These are phyloP conservation scores for Drosophila repletoides DNA, from an alignment of 1,140 invertebrate genomes.

Conservation along the genomic window DNA sequence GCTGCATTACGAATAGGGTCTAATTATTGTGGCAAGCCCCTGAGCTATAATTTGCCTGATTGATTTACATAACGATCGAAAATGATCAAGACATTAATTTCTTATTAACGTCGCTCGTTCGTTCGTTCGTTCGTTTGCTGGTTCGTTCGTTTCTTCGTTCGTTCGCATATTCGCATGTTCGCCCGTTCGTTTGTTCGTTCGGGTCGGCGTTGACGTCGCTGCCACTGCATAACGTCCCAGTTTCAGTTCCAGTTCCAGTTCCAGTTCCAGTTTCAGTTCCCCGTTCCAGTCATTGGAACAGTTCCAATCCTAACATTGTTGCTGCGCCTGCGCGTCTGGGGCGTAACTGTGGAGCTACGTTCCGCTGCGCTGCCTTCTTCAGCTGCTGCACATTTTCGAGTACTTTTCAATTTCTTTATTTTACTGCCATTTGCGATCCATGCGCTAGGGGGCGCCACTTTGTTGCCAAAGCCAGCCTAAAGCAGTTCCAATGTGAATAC, in stretches of 20 bases:
- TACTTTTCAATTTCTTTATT: constrained; percentile 40
- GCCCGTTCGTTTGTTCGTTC: constrained; percentile 11
- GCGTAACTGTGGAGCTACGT: constrained; percentile 59
- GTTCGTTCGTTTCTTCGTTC: constrained; percentile 35
- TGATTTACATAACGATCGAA: constrained; percentile 83
- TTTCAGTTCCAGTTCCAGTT: constrained; percentile 14
- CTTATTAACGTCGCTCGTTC: constrained; percentile 81
- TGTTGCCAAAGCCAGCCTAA: not conserved
- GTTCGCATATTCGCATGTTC: not conserved
- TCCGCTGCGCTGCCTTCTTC: constrained; percentile 17
- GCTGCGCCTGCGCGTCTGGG: constrained; percentile 46
- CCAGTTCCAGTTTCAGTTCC: constrained; percentile 26
- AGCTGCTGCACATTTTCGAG: constrained; percentile 17
- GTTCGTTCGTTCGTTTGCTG: constrained; percentile 36
- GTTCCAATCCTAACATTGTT: constrained; percentile 32
- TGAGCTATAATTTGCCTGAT: constrained; percentile 82
- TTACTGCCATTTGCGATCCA: constrained; percentile 5
- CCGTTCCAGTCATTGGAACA: constrained; percentile 26
- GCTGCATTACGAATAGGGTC: constrained; percentile 81
- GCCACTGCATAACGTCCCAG: not conserved
- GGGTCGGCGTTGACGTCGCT: constrained; percentile 12
- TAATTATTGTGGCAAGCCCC: constrained; percentile 82
- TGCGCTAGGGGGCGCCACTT: constrained; percentile 52
- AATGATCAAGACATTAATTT: constrained; percentile 83
- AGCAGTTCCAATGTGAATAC: constrained; percentile 1